Conservation (phyloP, 2,797 vertebrate species). For the Eupleurogrammus muticus region DNA sequence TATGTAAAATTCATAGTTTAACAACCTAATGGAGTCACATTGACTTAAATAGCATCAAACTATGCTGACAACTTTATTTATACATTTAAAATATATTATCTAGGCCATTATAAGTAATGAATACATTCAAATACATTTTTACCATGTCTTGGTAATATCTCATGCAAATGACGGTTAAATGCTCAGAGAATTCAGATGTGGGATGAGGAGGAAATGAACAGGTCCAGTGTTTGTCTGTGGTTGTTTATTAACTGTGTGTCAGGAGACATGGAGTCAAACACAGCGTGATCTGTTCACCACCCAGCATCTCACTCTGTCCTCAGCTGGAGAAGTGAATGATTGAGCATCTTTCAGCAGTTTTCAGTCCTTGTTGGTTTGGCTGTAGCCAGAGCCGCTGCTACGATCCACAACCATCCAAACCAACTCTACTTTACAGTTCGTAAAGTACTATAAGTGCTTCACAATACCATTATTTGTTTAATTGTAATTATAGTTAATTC, state of each 20-base stretch:
- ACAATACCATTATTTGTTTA: no score
- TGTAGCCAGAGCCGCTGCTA: constrained; percentile 2
- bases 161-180: no score
- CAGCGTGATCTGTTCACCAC: constrained; percentile 3
- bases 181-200: not conserved
- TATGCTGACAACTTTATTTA: no score
- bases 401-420: not conserved
- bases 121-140: no score
- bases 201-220: not conserved
- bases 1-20: no score
- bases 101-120: no score
- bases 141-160: no score
- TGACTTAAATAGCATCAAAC: no score
- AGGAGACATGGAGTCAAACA: not conserved
- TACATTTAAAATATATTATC: no score
- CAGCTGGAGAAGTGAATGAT: constrained; percentile 15
- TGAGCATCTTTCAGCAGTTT: constrained; percentile 9
- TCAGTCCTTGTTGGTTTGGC: not conserved
- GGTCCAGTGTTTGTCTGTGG: not conserved
- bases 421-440: not conserved
- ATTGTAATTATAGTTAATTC: no score
- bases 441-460: no score
- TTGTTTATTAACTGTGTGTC: not conserved
- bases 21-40: no score
- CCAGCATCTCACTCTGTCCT: not conserved